Evolutionary conservation across 2,888 invertebrate species (phyloP), one percentile per base, ranked within the genome.

Genomic region (Drosophila fulvimacula): DNA sequence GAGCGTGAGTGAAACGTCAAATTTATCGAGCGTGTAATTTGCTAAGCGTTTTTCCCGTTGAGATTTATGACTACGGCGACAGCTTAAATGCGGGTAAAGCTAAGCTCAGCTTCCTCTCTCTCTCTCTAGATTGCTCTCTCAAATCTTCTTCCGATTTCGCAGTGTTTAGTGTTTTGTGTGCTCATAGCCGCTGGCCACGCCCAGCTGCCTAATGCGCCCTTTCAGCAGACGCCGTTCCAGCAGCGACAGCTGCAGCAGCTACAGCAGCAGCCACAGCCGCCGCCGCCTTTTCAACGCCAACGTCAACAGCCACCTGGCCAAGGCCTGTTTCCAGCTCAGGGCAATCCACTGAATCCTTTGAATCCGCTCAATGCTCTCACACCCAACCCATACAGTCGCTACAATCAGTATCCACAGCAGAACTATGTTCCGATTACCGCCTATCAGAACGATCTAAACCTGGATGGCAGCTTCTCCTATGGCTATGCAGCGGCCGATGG

Each of bases 401-500:
- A 91, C 59, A 88, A 87, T 55, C 91, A 91, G 70, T 85, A 90
- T 44, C 9, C 17, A 10, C 55, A 55, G 41, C 55, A 55, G 74
- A 92, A 92, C 65, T 92, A 90, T 63, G 91, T 93, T 9, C 93
- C 93, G 57, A 93, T 93, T 13, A 93, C 93, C 24, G 92, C 92
- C 32, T 93, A 92, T 71, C 92, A 92, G 55, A 93, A 92, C 69
- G 93, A 93, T 36, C 75, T 92, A 11, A 92, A 92, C 57, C 90
- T 91, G 65, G 93, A 93, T 63, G 93, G 93, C 15, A 92, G 92
- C 59, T 93, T 92, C 73, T 84, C 90, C 6, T 93, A 91, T 81
- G 96, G 96, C 90, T 96, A 95, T 88, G 93, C 95, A 48, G 95
- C 96, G 48, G 96, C 95, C 39, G 96, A 96, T 92, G 96, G 96